Evolutionary conservation across 2,797 vertebrate species (phyloP).

Genomic region (Gambelia wislizenii): DNA sequence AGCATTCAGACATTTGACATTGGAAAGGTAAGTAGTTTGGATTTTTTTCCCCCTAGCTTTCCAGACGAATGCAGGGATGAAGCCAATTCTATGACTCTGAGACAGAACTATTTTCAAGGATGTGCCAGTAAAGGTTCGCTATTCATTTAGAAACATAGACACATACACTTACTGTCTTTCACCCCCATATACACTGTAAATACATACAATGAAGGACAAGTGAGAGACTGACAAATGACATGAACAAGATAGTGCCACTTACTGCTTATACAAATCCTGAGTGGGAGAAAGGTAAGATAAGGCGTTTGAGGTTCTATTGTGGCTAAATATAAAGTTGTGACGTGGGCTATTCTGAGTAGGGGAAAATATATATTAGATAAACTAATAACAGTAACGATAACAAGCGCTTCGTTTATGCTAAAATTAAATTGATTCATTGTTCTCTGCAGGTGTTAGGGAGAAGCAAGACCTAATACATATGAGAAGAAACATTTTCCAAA

Average conservation of each 20-base stretch:
- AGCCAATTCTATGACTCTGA: neutral
- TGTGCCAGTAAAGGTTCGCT: neutral
- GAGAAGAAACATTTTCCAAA: neutral
- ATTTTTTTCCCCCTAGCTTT: neutral
- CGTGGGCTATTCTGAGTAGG: too few relatives aligned
- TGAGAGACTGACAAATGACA: neutral
- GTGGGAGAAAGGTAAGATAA: too few relatives aligned
- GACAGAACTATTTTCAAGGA: neutral
- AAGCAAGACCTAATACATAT: neutral
- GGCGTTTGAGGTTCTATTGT: too few relatives aligned
- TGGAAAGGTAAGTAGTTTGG: neutral
- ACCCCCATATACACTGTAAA: neutral
- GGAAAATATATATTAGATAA: too few relatives aligned
- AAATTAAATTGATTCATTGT: neutral
- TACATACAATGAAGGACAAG: neutral
- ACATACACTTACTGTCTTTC: neutral
- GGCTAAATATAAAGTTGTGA: too few relatives aligned
- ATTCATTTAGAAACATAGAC: neutral
- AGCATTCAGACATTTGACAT: neutral
- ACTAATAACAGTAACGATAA: too few relatives aligned
- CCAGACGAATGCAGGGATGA: neutral
- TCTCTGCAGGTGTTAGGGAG: accelerated
- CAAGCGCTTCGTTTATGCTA: neutral
- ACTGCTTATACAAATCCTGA: neutral
- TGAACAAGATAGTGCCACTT: neutral